These are phyloP conservation scores for Euschistus heros DNA, from an alignment of 1,140 invertebrate species.

Conservation along the genomic window DNA sequence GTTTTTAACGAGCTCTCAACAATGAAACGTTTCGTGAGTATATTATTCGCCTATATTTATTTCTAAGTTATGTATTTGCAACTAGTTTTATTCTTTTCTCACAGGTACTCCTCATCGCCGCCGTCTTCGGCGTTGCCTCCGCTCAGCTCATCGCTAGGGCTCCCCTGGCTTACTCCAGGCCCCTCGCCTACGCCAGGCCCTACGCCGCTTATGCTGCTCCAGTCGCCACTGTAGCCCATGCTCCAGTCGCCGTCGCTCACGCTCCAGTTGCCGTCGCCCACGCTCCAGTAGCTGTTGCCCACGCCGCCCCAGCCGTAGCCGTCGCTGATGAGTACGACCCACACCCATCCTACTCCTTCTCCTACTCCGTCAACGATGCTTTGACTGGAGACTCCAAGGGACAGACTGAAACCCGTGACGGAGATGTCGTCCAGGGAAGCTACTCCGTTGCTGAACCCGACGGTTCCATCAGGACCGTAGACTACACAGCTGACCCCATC, in stretches of 20 bases:
- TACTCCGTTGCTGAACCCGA: slow-evolving; percentile 38
- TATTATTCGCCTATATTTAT: no score
- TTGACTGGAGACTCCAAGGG: slow-evolving; percentile 27
- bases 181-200: slow-evolving; percentile 3
- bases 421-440: slow-evolving; percentile 37
- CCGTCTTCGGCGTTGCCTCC: neutral
- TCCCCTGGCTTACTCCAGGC: neutral
- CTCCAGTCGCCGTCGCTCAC: slow-evolving; percentile 5
- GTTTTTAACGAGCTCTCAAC: no score
- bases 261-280: no score
- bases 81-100: no score
- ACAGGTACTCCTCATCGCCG: no score
- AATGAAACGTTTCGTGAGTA: no score
- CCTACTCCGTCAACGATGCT: slow-evolving; percentile 24
- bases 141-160: neutral
- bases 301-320: neutral
- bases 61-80: no score
- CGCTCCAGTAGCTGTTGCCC: neutral
- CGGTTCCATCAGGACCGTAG: slow-evolving; percentile 37
- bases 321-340: neutral
- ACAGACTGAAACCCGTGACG: slow-evolving; percentile 24
- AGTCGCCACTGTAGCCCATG: slow-evolving; percentile 13
- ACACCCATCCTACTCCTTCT: slow-evolving; percentile 40
- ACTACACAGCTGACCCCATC: slow-evolving; percentile 37
- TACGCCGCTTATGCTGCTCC: neutral